phyloP scores from a whole-genome alignment of 1,140 invertebrate species.

The Drosophila busckii region DNA sequence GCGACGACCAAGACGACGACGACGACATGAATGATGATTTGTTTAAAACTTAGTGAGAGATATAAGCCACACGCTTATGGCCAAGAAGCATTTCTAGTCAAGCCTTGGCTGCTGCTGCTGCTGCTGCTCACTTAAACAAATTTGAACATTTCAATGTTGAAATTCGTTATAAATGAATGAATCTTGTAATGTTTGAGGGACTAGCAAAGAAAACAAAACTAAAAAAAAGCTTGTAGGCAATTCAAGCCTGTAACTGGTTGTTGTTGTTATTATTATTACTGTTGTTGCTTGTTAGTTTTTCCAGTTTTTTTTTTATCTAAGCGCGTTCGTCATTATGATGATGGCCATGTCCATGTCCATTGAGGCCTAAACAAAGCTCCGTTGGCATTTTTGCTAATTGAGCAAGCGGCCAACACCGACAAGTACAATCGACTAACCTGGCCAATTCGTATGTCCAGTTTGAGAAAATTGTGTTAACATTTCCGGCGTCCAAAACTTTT shows the following conservation, averaged over 20 bases:
- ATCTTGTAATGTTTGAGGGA: slow-evolving; percentile 48
- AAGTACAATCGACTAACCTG: slow-evolving; percentile 46
- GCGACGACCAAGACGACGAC: too few species aligned
- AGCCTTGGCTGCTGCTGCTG: too few species aligned
- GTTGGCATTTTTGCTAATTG: slow-evolving; percentile 68
- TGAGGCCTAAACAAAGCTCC: slow-evolving; percentile 26
- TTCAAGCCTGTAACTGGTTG: slow-evolving; percentile 28
- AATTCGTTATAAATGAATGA: slow-evolving; percentile 74
- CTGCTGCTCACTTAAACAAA: slow-evolving; percentile 25
- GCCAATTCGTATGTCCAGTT: slow-evolving; percentile 40
- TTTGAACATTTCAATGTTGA: slow-evolving; percentile 66
- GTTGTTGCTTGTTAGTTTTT: slow-evolving; percentile 36
- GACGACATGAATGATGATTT: slow-evolving; percentile 63
- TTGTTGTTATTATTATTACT: slow-evolving; percentile 1
- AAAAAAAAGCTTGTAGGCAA: slow-evolving; percentile 38
- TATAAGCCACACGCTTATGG: slow-evolving; percentile 16
- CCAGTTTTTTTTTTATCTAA: slow-evolving; percentile 38
- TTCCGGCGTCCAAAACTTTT: slow-evolving; percentile 67
- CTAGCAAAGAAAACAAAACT: not conserved
- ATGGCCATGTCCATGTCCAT: slow-evolving; percentile 45
- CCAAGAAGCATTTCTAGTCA: slow-evolving; percentile 34
- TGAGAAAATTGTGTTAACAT: slow-evolving; percentile 68
- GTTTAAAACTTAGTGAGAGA: slow-evolving; percentile 16
- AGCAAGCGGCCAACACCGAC: too few species aligned
- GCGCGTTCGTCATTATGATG: slow-evolving; percentile 43